Evolutionary conservation across 2,113 vertebrate genomes (phyloP), one percentile per base, ranked within the genome.

Genomic region (Plotosus lineatus): DNA sequence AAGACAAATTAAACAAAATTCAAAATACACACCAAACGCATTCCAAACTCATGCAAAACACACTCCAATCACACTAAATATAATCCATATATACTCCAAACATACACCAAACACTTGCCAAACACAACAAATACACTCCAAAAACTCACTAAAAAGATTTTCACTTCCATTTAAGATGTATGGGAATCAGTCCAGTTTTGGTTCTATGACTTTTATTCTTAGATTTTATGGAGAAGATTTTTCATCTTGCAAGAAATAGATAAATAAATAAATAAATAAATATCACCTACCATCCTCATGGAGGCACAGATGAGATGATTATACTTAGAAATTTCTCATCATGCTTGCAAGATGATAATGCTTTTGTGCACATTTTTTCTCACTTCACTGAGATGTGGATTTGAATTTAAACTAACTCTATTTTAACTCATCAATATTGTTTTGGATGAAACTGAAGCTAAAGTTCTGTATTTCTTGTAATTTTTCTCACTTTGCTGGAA

Each of bases 401-500:
- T 42, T 42, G 65, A 23, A 42, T 42, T 68, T 6, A 75, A 75
- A 36, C n/a, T 53, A 78, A 9, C 56, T 55, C 66, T 33, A 14
- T 33, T 51, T 48, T 15, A 71, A 44, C 42, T 40, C 28, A 61
- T 40, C 51, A 40, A 65, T 65, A 63, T 46, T 19, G 15, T 76
- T 14, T 60, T 63, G 21, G 19, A 23, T 77, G 26, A 40, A 60
- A 63, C 36, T 26, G 36, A 42, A 60, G 38, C 38, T 46, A 11
- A 44, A 42, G 40, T 40, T 65, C 19, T 65, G 23, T 40, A 68
- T 75, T 31, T 75, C 55, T 38, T 55, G 31, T 48, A 58, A 69
- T 38, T 42, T 68, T 33, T 51, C 33, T 69, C 51, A 38, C 55
- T 55, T 48, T 77, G 38, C 77, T 84, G 56, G 58, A 68, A 42